Evolutionary conservation across 2,888 invertebrate genomes (phyloP).

Genomic region (Griposia aprilina): DNA sequence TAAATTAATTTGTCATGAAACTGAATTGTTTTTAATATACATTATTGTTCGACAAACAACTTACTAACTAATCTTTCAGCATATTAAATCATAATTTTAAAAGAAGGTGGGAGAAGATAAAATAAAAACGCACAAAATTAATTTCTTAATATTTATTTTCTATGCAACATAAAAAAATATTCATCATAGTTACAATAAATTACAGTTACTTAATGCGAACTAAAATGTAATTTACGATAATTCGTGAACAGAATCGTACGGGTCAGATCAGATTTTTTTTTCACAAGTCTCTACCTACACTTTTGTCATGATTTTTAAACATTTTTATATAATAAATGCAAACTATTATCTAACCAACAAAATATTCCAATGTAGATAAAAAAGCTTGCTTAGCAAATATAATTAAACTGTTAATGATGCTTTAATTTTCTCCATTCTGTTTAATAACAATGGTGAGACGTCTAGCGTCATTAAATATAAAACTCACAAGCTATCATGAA

Average conservation of each 20-base stretch:
- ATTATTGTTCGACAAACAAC: too few relatives aligned
- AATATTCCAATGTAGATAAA: slow-evolving; percentile 75
- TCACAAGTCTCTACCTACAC: slow-evolving; percentile 72
- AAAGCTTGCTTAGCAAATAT: slow-evolving; percentile 81
- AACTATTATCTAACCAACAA: slow-evolving; percentile 79
- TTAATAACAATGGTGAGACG: slow-evolving; percentile 23
- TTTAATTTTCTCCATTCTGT: slow-evolving; percentile 48
- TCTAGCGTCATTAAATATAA: slow-evolving; percentile 39
- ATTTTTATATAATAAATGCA: slow-evolving; percentile 78
- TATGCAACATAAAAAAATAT: slow-evolving; percentile 91
- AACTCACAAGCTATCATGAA: slow-evolving; percentile 14
- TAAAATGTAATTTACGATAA: slow-evolving; percentile 87
- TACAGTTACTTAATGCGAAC: slow-evolving; percentile 89
- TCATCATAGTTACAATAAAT: slow-evolving; percentile 90
- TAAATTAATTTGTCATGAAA: too few relatives aligned
- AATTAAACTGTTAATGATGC: slow-evolving; percentile 64
- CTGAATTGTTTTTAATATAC: too few relatives aligned
- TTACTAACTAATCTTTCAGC: too few relatives aligned
- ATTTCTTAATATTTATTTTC: slow-evolving; percentile 91
- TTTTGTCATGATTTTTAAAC: slow-evolving; percentile 80
- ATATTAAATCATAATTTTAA: too few relatives aligned
- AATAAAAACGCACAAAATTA: slow-evolving; percentile 68
- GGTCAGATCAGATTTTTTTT: slow-evolving; percentile 71
- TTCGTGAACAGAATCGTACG: slow-evolving; percentile 83
- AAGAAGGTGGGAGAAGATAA: slow-evolving; percentile 45